A percentile compares a stretch with the other conserved stretches of the same genome.
Evolutionary conservation across 2,888 invertebrate species (phyloP).

Genomic region (Leucophora obtusa): DNA sequence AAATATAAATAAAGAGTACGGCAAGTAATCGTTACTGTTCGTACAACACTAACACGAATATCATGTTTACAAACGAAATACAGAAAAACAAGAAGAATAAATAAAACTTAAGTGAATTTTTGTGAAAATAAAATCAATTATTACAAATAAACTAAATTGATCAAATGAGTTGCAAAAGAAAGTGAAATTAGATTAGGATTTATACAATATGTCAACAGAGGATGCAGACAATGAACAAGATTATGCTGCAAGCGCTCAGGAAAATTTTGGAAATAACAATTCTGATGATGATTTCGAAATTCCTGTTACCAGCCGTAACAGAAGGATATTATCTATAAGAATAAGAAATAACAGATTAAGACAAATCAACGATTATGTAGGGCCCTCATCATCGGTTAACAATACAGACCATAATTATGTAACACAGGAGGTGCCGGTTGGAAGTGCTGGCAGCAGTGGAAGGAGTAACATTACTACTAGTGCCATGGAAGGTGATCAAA

Average conservation of each 20-base stretch:
- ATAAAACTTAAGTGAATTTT: too few species aligned
- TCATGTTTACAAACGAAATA: too few species aligned
- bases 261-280: constrained; percentile 6
- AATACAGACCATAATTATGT: constrained; percentile 50
- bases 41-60: too few species aligned
- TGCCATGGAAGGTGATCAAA: constrained; percentile 27
- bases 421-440: background rate
- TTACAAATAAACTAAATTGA: too few species aligned
- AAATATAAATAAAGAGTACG: too few species aligned
- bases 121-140: too few species aligned
- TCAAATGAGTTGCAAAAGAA: too few species aligned
- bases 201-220: constrained; percentile 34
- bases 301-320: constrained; percentile 14
- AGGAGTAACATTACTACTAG: background rate
- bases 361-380: background rate
- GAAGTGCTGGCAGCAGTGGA: background rate
- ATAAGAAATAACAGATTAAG: background rate
- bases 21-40: too few species aligned
- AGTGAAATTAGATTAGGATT: background rate
- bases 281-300: constrained; percentile 9
- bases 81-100: too few species aligned
- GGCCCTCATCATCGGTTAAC: constrained; percentile 7
- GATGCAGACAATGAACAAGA: constrained; percentile 53
- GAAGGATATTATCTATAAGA: background rate
- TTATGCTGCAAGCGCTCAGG: constrained; percentile 39